Evolutionary conservation across 2,888 invertebrate species (phyloP), one percentile per base, ranked within the genome.

Genomic region (Platypus cylindrus): DNA sequence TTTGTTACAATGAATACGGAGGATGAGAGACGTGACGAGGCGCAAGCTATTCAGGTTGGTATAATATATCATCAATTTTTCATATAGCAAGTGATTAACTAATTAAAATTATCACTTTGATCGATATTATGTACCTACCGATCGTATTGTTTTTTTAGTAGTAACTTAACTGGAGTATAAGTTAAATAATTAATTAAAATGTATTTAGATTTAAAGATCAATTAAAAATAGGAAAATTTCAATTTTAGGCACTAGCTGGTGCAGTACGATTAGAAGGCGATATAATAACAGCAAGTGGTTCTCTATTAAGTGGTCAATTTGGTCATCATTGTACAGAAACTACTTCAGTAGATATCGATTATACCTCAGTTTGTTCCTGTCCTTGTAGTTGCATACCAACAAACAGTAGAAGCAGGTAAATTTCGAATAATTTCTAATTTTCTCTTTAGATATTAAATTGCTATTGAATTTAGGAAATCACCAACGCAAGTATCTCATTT

Each of bases 1-100:
- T 89, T 90, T 65, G 89, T 90, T 56, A 90, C 89, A 36, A 89
- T 90, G 87, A 98, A 98, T 68, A 97, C 97, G 0, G 97, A 95
- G 62, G 97, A 97, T 55, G 94, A 95, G 65, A 76, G 93, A 56
- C 70, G 93, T 38, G 94, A 95, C 55, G 94, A 93, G 61, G 83
- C 89, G 28, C 94, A 95, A 65, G 93, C 93, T 32, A 78, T 87
- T 65, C 86, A 87, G 79, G 87, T 59, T 9, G 14, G 16, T 13
- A 3, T 11, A 24, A 20, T 7, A 20, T 20, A 7, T 20, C n/a
- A n/a, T n/a, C n/a, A n/a, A n/a, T n/a, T n/a, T n/a, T n/a, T n/a
- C n/a, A n/a, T n/a, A n/a, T n/a, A n/a, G n/a, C n/a, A n/a, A n/a
- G n/a, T n/a, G n/a, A n/a, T n/a, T n/a, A n/a, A n/a, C n/a, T n/a